Evolutionary conservation across 2,888 invertebrate genomes (phyloP), one percentile per base, ranked within the genome.

Genomic region (Chrysotoxum bicinctum): DNA sequence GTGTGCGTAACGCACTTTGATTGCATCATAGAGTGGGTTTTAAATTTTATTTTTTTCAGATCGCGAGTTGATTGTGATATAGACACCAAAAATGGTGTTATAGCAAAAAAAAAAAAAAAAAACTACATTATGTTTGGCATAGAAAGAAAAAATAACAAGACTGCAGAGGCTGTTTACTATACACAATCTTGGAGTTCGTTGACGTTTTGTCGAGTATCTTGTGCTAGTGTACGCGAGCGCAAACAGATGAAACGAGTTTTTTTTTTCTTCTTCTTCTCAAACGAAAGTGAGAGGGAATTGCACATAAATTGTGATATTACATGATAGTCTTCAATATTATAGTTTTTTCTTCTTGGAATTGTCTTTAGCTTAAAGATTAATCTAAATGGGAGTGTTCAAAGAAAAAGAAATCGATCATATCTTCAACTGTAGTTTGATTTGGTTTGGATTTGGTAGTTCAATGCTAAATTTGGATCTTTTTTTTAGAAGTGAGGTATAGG

Each of bases 281-380:
- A 90, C 89, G 91, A 92, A 92, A 92, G 92, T 92, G 92, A 92
- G 92, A 92, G 92, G 91, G 90, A 88, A 88, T 86, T 87, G 83
- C 81, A 81, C 87, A 87, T 84, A 75, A 79, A 81, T 77, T 77
- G 82, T 75, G 77, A 81, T 81, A 85, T 87, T 83, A 83, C 79
- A 78, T 79, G 87, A 83, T 68, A 73, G 68, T 60, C 62, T 43
- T 87, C 89, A 87, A 69, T 73, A 52, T 87, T 50, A 45, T 58
- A 64, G 43, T 52, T 35, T 21, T 64, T 48, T 76, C 21, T 70
- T 56, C 40, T 50, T 48, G 48, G 52, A 37, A 40, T 60, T 73
- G 60, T 58, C 54, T 79, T 78, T 85, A 77, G 68, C 73, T 79
- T 48, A 35, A 69, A 66, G 43, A 72, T 86, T 82, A 73, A 69